Evolutionary conservation across 2,888 invertebrate species (phyloP).

Genomic region (Nycteola revayana): DNA sequence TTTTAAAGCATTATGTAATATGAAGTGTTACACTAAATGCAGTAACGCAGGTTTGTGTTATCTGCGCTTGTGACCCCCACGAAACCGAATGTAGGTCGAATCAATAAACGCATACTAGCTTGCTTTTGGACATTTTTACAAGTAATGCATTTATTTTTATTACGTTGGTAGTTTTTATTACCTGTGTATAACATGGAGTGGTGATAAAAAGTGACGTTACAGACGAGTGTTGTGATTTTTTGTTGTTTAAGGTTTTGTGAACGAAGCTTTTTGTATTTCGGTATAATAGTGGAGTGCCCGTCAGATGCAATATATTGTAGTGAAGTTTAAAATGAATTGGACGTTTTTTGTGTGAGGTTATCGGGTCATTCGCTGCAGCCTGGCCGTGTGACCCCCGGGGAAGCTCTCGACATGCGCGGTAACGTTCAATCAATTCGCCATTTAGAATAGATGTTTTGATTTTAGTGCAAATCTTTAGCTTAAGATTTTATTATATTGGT

Average conservation of each 20-base stretch:
- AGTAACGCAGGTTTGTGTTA: constrained; percentile 30
- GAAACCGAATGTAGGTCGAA: constrained; percentile 45
- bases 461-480: too few species aligned
- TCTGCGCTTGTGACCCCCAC: constrained; percentile 39
- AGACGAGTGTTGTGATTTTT: too few species aligned
- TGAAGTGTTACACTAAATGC: constrained; percentile 17
- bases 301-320: too few species aligned
- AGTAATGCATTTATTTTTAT: constrained; percentile 9
- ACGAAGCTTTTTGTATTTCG: too few species aligned
- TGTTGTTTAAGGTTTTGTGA: too few species aligned
- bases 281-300: too few species aligned
- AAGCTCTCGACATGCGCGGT: background rate
- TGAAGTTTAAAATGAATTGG: background rate
- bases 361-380: background rate
- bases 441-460: too few species aligned
- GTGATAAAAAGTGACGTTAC: too few species aligned
- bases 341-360: background rate
- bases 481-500: too few species aligned
- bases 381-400: background rate
- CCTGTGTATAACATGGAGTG: too few species aligned
- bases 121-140: constrained; percentile 29
- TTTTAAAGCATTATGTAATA: constrained; percentile 1
- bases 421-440: background rate
- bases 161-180: constrained; percentile 9
- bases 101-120: constrained; percentile 44